phyloP scores from a whole-genome alignment of 2,113 vertebrate species.

The Tamias sibiricus region DNA sequence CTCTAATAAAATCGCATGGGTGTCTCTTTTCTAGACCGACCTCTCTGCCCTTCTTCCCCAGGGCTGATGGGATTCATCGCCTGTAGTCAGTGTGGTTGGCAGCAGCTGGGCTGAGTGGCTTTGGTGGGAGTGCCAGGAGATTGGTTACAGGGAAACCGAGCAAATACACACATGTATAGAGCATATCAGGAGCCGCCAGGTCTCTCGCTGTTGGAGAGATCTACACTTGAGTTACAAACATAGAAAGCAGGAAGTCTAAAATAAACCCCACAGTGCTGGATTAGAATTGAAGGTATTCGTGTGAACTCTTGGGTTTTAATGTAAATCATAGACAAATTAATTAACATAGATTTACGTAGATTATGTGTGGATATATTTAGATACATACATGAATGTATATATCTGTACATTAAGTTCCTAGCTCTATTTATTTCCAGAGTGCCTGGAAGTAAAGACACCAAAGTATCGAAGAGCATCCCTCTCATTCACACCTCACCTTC shows the following conservation, averaged over 20 bases:
- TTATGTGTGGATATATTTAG: background rate
- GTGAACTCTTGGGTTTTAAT: slow-evolving; percentile 17
- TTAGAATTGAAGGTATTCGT: slow-evolving; percentile 20
- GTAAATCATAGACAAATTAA: background rate
- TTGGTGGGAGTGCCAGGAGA: background rate
- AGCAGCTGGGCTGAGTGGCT: background rate
- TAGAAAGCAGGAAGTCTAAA: background rate
- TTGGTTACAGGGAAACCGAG: background rate
- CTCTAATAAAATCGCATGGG: background rate
- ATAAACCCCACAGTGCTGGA: background rate
- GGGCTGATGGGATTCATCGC: background rate
- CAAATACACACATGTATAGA: background rate
- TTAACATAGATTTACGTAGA: background rate
- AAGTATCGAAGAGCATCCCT: background rate
- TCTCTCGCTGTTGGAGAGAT: background rate
- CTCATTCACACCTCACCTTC: background rate
- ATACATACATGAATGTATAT: background rate
- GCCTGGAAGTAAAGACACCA: background rate
- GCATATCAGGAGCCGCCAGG: background rate
- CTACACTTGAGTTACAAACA: background rate
- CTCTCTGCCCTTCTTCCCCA: background rate
- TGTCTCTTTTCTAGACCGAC: background rate
- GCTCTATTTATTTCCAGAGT: background rate
- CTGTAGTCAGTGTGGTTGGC: background rate
- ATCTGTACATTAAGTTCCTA: background rate